These are phyloP conservation scores for Pentamera pediparva DNA, from an alignment of 53 echinoderm and acorn worm species.

Conservation along the genomic window DNA sequence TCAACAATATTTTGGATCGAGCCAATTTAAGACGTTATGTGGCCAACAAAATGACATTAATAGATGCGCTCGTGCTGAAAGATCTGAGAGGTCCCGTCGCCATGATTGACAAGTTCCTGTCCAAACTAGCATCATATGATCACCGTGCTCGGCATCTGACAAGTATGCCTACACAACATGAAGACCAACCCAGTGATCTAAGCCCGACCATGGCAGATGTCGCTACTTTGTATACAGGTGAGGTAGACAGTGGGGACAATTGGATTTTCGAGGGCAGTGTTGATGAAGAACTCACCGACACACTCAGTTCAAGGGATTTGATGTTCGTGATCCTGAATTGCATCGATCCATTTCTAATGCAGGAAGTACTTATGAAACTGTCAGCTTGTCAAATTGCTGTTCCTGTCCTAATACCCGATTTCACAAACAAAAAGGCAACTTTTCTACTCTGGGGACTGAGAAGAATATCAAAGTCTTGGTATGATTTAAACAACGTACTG, in stretches of 20 bases:
- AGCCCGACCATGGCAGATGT: neutral
- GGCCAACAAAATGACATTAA: too few species aligned
- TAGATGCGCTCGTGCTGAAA: too few species aligned
- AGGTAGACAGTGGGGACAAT: neutral
- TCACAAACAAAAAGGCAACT: neutral
- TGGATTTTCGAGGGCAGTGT: too few species aligned
- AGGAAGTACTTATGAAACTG: neutral
- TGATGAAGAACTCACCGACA: too few species aligned
- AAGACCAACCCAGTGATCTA: neutral
- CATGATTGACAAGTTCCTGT: neutral
- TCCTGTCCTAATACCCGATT: neutral
- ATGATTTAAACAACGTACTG: neutral
- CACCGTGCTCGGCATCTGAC: neutral
- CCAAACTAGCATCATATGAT: neutral
- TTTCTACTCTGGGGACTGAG: neutral
- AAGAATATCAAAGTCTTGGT: neutral
- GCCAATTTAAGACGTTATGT: too few species aligned
- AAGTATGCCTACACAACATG: neutral
- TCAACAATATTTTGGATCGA: too few species aligned
- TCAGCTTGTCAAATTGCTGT: neutral
- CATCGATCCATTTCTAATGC: neutral
- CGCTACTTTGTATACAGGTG: neutral
- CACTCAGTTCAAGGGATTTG: neutral
- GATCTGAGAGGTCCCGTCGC: too few species aligned
- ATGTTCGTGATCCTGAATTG: neutral